Percentiles rank a stretch among this genome's conserved stretches.
phyloP scores from a whole-genome alignment of 2,888 invertebrate genomes.

The Venusia cambrica region DNA sequence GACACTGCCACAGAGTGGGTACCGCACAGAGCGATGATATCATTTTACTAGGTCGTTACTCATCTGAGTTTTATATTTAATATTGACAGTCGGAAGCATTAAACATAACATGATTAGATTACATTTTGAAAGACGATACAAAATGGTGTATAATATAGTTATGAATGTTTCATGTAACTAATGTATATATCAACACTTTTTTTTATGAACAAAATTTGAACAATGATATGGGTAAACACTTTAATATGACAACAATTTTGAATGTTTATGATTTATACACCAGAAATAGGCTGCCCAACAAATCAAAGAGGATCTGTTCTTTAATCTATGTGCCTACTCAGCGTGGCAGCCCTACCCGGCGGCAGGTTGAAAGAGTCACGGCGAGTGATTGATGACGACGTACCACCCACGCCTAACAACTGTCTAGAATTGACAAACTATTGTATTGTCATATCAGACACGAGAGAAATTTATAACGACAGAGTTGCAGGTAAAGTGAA shows the following conservation, averaged over 20 bases:
- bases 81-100: too few species aligned
- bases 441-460: slow-evolving; percentile 44
- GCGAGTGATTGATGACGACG: slow-evolving; percentile 72
- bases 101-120: too few species aligned
- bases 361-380: slow-evolving; percentile 80
- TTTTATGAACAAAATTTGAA: too few species aligned
- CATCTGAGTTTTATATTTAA: too few species aligned
- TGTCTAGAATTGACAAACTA: slow-evolving; percentile 72
- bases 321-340: slow-evolving; percentile 16
- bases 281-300: slow-evolving; percentile 7
- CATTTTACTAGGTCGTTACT: too few species aligned
- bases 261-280: too few species aligned
- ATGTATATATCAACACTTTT: too few species aligned
- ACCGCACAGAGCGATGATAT: slow-evolving; percentile 1
- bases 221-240: too few species aligned
- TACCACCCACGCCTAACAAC: slow-evolving; percentile 67
- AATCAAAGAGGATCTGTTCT: neutral
- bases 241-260: too few species aligned
- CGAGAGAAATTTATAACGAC: slow-evolving; percentile 17
- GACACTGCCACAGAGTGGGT: slow-evolving; percentile 32
- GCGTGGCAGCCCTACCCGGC: slow-evolving; percentile 39
- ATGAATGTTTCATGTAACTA: too few species aligned
- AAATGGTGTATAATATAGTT: too few species aligned
- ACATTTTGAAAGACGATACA: too few species aligned
- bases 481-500: slow-evolving; percentile 11